phyloP scores from a whole-genome alignment of 2,797 vertebrate species.

The Clarias laeviceps region DNA sequence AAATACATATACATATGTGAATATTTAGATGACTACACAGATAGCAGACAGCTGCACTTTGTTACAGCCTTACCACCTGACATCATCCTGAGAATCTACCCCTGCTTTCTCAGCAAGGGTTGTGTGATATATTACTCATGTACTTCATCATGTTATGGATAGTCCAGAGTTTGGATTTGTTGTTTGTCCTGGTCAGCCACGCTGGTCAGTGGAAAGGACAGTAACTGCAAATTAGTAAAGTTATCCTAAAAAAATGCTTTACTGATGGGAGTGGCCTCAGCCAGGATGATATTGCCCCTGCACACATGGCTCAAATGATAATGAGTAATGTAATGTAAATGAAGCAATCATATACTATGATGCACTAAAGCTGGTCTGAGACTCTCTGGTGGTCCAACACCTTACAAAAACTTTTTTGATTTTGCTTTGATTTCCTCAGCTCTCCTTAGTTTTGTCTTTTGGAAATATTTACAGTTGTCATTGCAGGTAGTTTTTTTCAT shows the following conservation, averaged over 20 bases:
- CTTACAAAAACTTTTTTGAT: not conserved
- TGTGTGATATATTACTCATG: not conserved
- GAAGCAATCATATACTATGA: not conserved
- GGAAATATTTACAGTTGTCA: not conserved
- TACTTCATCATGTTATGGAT: not conserved
- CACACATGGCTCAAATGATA: not conserved
- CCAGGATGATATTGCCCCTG: not conserved
- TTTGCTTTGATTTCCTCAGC: not conserved
- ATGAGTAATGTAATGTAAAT: not conserved
- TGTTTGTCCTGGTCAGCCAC: not conserved
- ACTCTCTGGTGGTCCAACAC: not conserved
- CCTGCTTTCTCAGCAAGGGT: not conserved
- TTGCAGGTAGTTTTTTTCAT: not conserved
- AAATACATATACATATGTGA: not conserved
- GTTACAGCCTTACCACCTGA: not conserved
- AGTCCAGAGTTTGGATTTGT: not conserved
- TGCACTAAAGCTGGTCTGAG: not conserved
- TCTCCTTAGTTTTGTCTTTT: not conserved
- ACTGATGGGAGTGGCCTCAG: not conserved
- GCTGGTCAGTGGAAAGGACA: not conserved
- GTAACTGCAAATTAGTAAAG: not conserved
- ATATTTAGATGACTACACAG: not conserved
- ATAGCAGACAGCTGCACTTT: not conserved
- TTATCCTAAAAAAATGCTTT: not conserved
- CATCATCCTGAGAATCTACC: not conserved